Conservation (phyloP, 2,113 vertebrate genomes). For the Aldabrachelys gigantea region DNA sequence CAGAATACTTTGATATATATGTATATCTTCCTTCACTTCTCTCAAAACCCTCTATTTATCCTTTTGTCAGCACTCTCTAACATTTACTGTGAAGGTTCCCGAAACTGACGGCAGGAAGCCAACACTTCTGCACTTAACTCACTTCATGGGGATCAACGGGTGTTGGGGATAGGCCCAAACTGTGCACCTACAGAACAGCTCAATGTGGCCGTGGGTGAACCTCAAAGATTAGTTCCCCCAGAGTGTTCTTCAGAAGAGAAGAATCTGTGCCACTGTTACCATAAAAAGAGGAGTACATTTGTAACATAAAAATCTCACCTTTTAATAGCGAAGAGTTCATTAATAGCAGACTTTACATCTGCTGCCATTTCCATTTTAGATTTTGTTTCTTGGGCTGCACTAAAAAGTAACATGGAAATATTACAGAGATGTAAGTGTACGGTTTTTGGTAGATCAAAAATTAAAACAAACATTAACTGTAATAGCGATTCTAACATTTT, state of each 20-base stretch:
- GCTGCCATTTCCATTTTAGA: constrained; percentile 62
- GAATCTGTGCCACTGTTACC: neutral
- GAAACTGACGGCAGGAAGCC: no score
- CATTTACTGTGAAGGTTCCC: no score
- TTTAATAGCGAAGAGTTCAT: constrained; percentile 66
- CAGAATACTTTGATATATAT: no score
- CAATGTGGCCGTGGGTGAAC: neutral
- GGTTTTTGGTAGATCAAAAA: neutral
- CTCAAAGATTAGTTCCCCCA: neutral
- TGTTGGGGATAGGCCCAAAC: neutral
- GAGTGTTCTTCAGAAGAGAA: neutral
- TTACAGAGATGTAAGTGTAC: neutral
- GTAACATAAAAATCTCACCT: constrained; percentile 40
- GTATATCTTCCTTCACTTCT: no score
- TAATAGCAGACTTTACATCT: constrained; percentile 62
- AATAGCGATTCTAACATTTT: constrained; percentile 62
- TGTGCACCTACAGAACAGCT: neutral
- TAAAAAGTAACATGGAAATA: constrained; percentile 41
- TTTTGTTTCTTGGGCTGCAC: constrained; percentile 73
- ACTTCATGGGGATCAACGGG: neutral
- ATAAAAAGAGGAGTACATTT: neutral
- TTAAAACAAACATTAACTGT: neutral
- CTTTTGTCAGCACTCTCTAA: no score
- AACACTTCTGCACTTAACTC: neutral
- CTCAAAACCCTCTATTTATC: no score